A percentile compares a stretch with the other conserved stretches of the same genome.
Evolutionary conservation across 2,888 invertebrate species (phyloP).

Genomic region (Brenthis ino): DNA sequence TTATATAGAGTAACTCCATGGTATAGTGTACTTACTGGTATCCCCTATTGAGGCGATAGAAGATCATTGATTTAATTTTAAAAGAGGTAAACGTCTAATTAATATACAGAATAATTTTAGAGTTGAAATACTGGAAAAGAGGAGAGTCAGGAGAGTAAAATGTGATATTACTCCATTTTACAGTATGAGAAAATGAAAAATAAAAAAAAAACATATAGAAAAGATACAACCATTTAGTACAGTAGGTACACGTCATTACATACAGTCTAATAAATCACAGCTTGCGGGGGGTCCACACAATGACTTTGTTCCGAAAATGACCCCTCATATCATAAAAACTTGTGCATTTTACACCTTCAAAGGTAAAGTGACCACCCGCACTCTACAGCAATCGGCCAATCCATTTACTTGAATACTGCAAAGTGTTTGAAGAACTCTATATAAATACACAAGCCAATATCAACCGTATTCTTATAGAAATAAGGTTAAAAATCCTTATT

Average conservation of each 20-base stretch:
- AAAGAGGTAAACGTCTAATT: too few species aligned
- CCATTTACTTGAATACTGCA: constrained; percentile 45
- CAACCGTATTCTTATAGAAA: not conserved
- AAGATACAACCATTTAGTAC: not conserved
- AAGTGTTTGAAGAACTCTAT: constrained; percentile 39
- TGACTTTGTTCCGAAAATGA: constrained; percentile 36
- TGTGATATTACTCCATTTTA: not conserved
- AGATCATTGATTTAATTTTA: too few species aligned
- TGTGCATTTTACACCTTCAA: constrained; percentile 41
- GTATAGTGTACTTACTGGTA: too few species aligned
- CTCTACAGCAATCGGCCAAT: constrained; percentile 46
- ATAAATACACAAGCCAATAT: constrained; percentile 6
- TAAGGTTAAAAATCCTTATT: constrained; percentile 13
- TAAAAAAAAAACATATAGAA: not conserved
- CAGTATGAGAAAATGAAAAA: not conserved
- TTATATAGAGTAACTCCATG: too few species aligned
- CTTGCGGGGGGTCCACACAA: constrained; percentile 37
- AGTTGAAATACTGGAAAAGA: too few species aligned
- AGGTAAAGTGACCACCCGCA: constrained; percentile 46
- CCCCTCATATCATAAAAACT: constrained; percentile 39
- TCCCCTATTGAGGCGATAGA: too few species aligned
- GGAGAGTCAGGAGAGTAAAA: too few species aligned
- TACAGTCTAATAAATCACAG: constrained; percentile 28
- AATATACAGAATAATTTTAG: too few species aligned
- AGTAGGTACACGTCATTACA: constrained; percentile 8